Evolutionary conservation across 1,140 invertebrate genomes (phyloP).

Genomic region (Micrasema minimum): DNA sequence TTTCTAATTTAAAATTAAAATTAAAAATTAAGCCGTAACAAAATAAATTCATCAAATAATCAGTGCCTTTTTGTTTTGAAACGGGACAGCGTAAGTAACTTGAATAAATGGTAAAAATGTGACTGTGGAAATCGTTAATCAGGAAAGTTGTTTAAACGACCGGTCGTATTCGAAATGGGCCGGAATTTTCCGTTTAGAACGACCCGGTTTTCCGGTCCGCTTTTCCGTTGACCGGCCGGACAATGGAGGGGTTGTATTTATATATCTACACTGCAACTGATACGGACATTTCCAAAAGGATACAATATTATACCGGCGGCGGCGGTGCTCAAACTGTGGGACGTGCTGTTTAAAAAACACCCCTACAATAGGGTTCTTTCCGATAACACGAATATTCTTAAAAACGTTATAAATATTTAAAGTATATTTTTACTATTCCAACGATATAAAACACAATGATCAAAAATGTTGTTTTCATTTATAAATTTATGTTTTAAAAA

Average conservation of each 20-base stretch:
- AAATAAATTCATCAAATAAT: too few relatives aligned
- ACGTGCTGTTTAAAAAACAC: too few relatives aligned
- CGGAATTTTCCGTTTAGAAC: conserved; percentile 36
- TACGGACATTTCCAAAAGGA: conserved; percentile 21
- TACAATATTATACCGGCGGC: background rate
- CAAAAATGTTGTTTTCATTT: too few relatives aligned
- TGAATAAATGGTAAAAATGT: conserved; percentile 31
- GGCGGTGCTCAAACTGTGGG: background rate
- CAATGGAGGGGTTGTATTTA: conserved; percentile 1
- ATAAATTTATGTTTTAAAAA: too few relatives aligned
- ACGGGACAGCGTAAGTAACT: background rate
- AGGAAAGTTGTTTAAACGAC: conserved; percentile 32
- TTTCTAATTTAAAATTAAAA: too few relatives aligned
- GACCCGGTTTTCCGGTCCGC: conserved; percentile 24
- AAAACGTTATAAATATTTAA: too few relatives aligned
- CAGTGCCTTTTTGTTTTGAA: too few relatives aligned
- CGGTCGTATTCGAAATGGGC: conserved; percentile 33
- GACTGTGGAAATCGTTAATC: conserved; percentile 27
- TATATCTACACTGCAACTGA: conserved; percentile 32
- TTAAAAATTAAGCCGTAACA: too few relatives aligned
- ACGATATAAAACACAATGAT: too few relatives aligned
- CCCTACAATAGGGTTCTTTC: too few relatives aligned
- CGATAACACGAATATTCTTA: too few relatives aligned
- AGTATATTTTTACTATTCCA: too few relatives aligned
- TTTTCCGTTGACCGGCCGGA: conserved; percentile 17